These are phyloP conservation scores for Triplophysa tibetana DNA, from an alignment of 2,113 vertebrate species.

Conservation along the genomic window DNA sequence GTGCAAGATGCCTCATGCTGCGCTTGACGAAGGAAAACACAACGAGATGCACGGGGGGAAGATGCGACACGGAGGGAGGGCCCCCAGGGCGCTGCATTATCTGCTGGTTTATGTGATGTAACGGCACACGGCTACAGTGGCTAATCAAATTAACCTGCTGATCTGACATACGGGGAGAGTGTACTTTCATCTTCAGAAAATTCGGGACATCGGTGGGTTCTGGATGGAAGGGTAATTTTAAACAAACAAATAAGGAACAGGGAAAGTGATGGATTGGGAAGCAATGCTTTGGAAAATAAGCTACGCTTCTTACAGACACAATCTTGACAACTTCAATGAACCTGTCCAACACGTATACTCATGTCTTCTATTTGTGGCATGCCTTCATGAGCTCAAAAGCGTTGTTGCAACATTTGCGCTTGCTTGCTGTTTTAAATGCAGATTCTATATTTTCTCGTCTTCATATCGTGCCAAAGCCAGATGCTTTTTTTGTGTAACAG, in stretches of 20 bases:
- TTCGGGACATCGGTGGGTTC: not conserved
- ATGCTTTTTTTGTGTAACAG: too few species aligned
- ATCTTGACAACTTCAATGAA: not conserved
- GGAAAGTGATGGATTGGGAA: not conserved
- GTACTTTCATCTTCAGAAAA: not conserved
- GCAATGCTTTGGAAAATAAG: conserved; percentile 16
- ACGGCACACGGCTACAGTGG: conserved; percentile 30
- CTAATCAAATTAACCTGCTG: conserved; percentile 10
- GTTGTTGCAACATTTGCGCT: conserved; percentile 53
- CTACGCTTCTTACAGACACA: conserved; percentile 60
- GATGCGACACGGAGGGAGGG: not conserved
- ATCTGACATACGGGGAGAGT: not conserved
- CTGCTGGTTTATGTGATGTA: conserved; percentile 37
- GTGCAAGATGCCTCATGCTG: conserved; percentile 4
- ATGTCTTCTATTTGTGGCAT: not conserved
- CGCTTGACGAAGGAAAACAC: not conserved
- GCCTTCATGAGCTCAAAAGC: conserved; percentile 53
- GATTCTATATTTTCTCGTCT: too few species aligned
- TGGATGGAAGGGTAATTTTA: conserved; percentile 2
- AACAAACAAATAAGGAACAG: conserved; percentile 24
- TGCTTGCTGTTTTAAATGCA: conserved; percentile 38
- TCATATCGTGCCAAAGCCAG: too few species aligned
- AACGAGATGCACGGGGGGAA: not conserved
- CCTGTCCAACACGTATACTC: not conserved
- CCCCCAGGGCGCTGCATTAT: conserved; percentile 27